A percentile compares a stretch with the other conserved stretches of the same genome.
Evolutionary conservation across 2,113 vertebrate genomes (phyloP).

Genomic region (Channa maculata): DNA sequence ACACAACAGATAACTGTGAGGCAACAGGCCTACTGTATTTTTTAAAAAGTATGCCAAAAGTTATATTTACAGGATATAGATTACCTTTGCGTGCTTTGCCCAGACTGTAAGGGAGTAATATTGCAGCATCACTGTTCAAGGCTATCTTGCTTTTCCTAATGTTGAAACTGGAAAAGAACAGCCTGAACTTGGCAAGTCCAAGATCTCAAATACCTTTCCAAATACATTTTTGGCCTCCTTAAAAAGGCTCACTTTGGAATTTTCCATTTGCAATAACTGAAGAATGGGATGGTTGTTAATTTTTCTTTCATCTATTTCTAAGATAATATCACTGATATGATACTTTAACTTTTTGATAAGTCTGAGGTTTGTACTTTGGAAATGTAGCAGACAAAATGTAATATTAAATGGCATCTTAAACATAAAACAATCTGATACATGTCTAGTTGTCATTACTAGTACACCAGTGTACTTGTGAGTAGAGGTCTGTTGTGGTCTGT

Average conservation of each 20-base stretch:
- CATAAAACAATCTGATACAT: conserved; percentile 33
- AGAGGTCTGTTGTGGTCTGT: neutral
- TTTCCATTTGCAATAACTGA: conserved; percentile 36
- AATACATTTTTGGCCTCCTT: conserved; percentile 8
- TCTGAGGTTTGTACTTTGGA: conserved; percentile 24
- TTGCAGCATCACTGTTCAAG: conserved; percentile 79
- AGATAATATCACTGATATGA: conserved; percentile 13
- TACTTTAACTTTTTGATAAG: conserved; percentile 7
- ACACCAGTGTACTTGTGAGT: conserved; percentile 67
- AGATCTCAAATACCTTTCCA: conserved; percentile 48
- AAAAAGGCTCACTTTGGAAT: conserved; percentile 25
- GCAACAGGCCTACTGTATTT: conserved; percentile 33
- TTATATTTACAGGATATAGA: conserved; percentile 55
- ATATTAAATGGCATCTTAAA: conserved; percentile 41
- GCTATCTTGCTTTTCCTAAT: conserved; percentile 80
- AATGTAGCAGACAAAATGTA: conserved; percentile 37
- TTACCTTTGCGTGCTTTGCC: conserved; percentile 55
- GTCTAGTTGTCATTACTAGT: conserved; percentile 42
- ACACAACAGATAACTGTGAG: conserved; percentile 49
- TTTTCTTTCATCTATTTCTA: conserved; percentile 19
- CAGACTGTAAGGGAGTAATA: conserved; percentile 72
- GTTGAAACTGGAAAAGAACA: conserved; percentile 88
- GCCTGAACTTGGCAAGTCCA: conserved; percentile 81
- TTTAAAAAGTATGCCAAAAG: conserved; percentile 31
- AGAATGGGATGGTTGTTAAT: neutral